Conservation (phyloP, 2,888 invertebrate species). For the Hololepta plana region DNA sequence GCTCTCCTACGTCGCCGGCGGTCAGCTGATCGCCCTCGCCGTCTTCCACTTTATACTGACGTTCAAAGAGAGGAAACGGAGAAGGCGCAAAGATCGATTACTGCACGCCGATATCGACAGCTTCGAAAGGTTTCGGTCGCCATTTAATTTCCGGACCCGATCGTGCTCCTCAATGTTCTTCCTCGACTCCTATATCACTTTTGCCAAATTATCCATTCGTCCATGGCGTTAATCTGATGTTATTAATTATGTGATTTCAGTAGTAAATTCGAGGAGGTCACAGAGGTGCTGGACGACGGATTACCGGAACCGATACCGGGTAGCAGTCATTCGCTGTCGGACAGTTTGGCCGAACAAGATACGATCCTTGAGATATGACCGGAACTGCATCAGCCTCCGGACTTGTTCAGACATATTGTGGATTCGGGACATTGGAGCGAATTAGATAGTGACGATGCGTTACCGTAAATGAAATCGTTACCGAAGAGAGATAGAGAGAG, state of each 20-base stretch:
- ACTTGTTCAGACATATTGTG: conserved; percentile 19
- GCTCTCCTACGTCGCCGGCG: conserved; percentile 32
- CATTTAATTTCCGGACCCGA: neutral
- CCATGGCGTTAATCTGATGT: too few species aligned
- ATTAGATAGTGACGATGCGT: conserved; percentile 13
- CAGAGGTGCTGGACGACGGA: conserved; percentile 24
- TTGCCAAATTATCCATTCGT: too few species aligned
- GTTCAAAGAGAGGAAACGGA: conserved; percentile 15
- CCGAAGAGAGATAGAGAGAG: too few species aligned
- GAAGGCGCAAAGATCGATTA: conserved; percentile 17
- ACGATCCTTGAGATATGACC: conserved; percentile 26
- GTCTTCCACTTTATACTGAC: conserved; percentile 25
- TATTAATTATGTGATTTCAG: conserved; percentile 15
- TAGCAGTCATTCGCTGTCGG: conserved; percentile 24
- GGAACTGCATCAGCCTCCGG: conserved; percentile 19
- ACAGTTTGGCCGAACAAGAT: conserved; percentile 22
- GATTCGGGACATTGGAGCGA: conserved; percentile 22
- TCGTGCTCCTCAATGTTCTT: too few species aligned
- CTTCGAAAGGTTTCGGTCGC: conserved; percentile 20
- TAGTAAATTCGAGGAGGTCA: conserved; percentile 25
- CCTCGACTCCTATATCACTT: too few species aligned
- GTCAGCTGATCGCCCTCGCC: conserved; percentile 27
- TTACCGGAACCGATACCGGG: conserved; percentile 25
- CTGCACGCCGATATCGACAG: conserved; percentile 24
- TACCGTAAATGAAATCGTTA: too few species aligned